phyloP scores from a whole-genome alignment of 2,888 invertebrate genomes.

The Brachycybe producta region DNA sequence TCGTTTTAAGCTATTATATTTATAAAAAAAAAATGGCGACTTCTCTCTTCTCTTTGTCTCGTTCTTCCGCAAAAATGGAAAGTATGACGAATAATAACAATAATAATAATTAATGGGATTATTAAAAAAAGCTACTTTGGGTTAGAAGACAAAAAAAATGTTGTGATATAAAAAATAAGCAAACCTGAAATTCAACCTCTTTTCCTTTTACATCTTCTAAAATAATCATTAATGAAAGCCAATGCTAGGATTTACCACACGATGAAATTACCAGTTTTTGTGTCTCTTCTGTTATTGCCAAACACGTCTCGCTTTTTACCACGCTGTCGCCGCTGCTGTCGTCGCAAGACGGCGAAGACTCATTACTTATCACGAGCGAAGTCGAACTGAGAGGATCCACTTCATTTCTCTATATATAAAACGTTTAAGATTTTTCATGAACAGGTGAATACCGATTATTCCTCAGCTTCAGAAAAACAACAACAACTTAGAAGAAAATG shows the following conservation, averaged over 20 bases:
- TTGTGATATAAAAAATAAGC: constrained; percentile 4
- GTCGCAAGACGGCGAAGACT: constrained; percentile 19
- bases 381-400: constrained; percentile 6
- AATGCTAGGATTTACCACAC: constrained; percentile 15
- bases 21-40: too few relatives aligned
- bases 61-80: not conserved
- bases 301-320: constrained; percentile 14
- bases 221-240: too few relatives aligned
- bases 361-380: constrained; percentile 15
- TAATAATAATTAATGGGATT: not conserved
- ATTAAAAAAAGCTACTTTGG: not conserved
- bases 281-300: constrained; percentile 11
- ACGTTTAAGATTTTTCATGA: too few relatives aligned
- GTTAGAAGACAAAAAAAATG: constrained; percentile 5
- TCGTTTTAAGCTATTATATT: too few relatives aligned
- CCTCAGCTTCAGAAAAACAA: not conserved
- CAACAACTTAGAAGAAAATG: not conserved
- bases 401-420: constrained; percentile 6
- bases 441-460: not conserved
- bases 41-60: too few relatives aligned
- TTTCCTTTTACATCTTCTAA: too few relatives aligned
- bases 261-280: constrained; percentile 17
- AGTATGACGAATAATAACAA: constrained; percentile 5
- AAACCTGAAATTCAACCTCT: not conserved
- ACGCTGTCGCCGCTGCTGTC: constrained; percentile 17